Evolutionary conservation across 2,888 invertebrate genomes (phyloP), one percentile per base, ranked within the genome.

Genomic region (Iphiclides podalirius): DNA sequence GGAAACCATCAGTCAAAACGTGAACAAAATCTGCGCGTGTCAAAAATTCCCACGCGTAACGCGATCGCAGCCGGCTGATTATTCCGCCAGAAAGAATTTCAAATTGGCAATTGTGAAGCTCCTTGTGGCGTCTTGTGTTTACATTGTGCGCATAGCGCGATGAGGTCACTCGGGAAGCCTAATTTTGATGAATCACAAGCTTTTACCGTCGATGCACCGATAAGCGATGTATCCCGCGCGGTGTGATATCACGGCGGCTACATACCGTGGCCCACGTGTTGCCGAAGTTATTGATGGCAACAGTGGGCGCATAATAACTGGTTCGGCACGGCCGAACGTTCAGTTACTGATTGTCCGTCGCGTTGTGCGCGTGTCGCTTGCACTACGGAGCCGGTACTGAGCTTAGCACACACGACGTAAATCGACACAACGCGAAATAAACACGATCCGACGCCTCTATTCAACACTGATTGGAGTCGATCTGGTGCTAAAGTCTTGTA

Each of bases 221-320:
- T 84, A 85, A 83, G 75, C 70, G 62, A 60, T 62, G 64, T 70
- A 67, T 70, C 66, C 69, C 72, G 72, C 73, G 74, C 70, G 72
- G 73, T 68, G 71, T 72, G 74, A 75, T 79, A 79, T 67, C 72
- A 67, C 65, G 60, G 54, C 59, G 59, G 65, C 59, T 11, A 61
- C 58, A 68, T 65, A 68, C 69, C 63, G 59, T 67, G 75, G 75
- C 79, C 84, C 87, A 88, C 86, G 87, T 88, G 86, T 75, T 75
- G 62, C 73, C 72, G 70, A 72, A 79, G 74, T 75, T 83, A 79
- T 83, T 77, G 82, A 79, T 74, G 81, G 76, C 73, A 72, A 70
- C 77, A 68, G 82, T 84, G 82, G 82, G 81, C 83, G 86, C 86
- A 86, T 86, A 81, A 86, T 86, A 87, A 87, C 85, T 83, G 83